A percentile compares a stretch with the other conserved stretches of the same genome.
Evolutionary conservation across 2,113 vertebrate species (phyloP).

Genomic region (Alces alces): DNA sequence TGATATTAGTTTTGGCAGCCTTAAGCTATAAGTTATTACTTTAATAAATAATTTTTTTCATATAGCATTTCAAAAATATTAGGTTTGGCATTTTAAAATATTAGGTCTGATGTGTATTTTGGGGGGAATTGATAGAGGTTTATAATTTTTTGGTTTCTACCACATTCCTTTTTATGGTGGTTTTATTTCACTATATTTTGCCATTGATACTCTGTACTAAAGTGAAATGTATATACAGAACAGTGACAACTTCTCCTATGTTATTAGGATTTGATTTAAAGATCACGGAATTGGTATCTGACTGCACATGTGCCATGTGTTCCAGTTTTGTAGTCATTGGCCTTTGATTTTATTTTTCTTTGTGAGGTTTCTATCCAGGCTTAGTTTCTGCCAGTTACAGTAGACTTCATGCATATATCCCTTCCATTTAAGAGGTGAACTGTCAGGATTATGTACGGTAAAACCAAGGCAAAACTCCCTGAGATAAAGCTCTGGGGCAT

Average conservation of each 20-base stretch:
- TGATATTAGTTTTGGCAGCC: slow-evolving; percentile 31
- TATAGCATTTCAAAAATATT: slow-evolving; percentile 41
- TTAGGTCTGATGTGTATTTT: background rate
- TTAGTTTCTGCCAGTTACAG: slow-evolving; percentile 44
- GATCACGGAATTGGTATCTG: background rate
- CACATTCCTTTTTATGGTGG: background rate
- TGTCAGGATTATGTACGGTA: slow-evolving; percentile 13
- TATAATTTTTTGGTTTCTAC: slow-evolving; percentile 30
- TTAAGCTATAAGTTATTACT: background rate
- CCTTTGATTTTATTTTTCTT: slow-evolving; percentile 50
- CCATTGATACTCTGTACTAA: slow-evolving; percentile 43
- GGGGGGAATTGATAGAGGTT: background rate
- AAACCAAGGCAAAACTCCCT: background rate
- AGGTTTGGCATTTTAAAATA: slow-evolving; percentile 6
- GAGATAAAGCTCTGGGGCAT: slow-evolving; percentile 36
- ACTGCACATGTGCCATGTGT: slow-evolving; percentile 1
- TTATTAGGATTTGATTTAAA: slow-evolving; percentile 44
- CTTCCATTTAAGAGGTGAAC: slow-evolving; percentile 31
- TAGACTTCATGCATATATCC: slow-evolving; percentile 16
- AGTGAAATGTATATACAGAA: background rate
- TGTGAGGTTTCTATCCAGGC: slow-evolving; percentile 45
- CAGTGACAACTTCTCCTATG: background rate
- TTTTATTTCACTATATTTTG: slow-evolving; percentile 48
- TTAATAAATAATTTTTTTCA: slow-evolving; percentile 10
- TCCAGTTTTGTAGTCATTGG: slow-evolving; percentile 19